These are phyloP conservation scores for Zaprionus lachaisei DNA, from an alignment of 1,140 invertebrate genomes.

Conservation along the genomic window DNA sequence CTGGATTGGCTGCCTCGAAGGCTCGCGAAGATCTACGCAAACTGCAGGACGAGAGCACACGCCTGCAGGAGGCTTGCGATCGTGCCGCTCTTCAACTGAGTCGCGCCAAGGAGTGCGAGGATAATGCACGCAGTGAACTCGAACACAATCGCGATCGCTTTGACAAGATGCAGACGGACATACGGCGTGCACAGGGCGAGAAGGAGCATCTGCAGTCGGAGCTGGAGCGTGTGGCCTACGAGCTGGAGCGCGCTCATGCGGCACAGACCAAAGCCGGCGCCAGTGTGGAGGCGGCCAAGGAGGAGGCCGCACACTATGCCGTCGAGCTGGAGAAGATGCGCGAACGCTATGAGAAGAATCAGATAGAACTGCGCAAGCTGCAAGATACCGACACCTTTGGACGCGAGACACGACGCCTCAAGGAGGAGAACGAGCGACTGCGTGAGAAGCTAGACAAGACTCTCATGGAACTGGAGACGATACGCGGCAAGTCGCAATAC, in stretches of 20 bases:
- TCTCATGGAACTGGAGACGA: constrained; percentile 90
- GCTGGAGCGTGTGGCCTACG: constrained; percentile 93
- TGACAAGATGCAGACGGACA: constrained; percentile 94
- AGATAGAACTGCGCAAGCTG: constrained; percentile 92
- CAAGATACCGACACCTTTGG: constrained; percentile 90
- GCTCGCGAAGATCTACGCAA: constrained; percentile 94
- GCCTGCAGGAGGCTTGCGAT: constrained; percentile 94
- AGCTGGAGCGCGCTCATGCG: constrained; percentile 92
- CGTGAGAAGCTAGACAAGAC: constrained; percentile 93
- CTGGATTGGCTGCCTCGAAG: constrained; percentile 91
- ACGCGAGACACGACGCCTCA: constrained; percentile 89
- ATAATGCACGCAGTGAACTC: constrained; percentile 95
- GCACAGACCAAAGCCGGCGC: constrained; percentile 93
- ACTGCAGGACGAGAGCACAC: constrained; percentile 92
- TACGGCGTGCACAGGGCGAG: constrained; percentile 92
- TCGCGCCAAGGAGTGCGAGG: constrained; percentile 94
- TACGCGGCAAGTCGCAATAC: constrained; percentile 94
- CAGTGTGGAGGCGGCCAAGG: constrained; percentile 94
- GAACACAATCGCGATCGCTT: constrained; percentile 95
- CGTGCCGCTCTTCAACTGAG: constrained; percentile 92
- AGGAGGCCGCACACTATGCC: constrained; percentile 93
- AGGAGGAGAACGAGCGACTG: constrained; percentile 93
- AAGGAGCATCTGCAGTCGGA: constrained; percentile 94
- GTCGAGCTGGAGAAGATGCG: constrained; percentile 95
- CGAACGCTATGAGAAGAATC: constrained; percentile 94